Evolutionary conservation across 1,140 invertebrate species (phyloP), one percentile per base, ranked within the genome.

Genomic region (Drosophila prosaltans): DNA sequence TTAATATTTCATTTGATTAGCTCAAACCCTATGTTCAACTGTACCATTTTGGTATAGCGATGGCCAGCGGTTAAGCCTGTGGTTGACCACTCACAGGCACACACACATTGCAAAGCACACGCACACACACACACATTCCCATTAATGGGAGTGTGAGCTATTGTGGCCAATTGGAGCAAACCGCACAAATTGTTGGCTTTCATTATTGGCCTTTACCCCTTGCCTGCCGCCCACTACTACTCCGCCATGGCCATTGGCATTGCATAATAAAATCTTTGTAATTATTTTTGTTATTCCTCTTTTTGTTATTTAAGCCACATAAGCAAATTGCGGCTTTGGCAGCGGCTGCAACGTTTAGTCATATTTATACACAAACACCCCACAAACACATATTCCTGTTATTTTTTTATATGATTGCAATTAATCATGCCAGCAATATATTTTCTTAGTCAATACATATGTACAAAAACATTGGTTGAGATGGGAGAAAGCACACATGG

Each of bases 191-290:
- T 51, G 45, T 51, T 51, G 45, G 45, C 45, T 51, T 51, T 24
- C 21, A 51, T 51, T 51, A 51, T 51, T 51, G 45, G 45, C 24
- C 45, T 10, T 51, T 24, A 9, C n/a, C 21, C 45, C 21, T 48
- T 40, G 39, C 39, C 16, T 48, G 10, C 21, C 16, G 6, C 6
- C 16, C 10, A n/a, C 11, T 4, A 9, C 16, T 2, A 48, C 45
- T 51, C 6, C 3, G 21, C 24, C n/a, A 1, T 51, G 21, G 45
- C 21, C 21, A 51, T 26, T 26, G 21, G 45, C 45, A 51, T 51
- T 51, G 45, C 45, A 51, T 51, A 51, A 51, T 51, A 51, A 51
- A 51, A 51, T 51, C 45, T 51, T 51, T 26, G 45, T 51, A 51
- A 51, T 51, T 51, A 51, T 51, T 51, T 51, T 51, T 51, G 21